Evolutionary conservation across 2,797 vertebrate genomes (phyloP), one percentile per base, ranked within the genome.

Genomic region (Hyperoplus lanceolatus): DNA sequence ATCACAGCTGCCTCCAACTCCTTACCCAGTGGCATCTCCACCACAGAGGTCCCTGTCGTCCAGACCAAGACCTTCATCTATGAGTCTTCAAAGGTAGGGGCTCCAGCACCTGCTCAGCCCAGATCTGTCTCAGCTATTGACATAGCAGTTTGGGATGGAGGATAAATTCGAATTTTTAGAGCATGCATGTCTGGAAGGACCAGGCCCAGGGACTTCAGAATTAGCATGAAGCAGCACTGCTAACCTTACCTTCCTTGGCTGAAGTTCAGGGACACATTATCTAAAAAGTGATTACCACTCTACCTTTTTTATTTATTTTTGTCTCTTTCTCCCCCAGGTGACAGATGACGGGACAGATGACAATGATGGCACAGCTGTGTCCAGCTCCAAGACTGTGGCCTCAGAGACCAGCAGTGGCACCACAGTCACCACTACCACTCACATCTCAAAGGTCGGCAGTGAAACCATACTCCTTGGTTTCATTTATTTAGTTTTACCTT

Each of bases 11-110:
- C 91, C 70, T 94, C 97, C 93, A 94, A 86, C 18, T 90, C 95
- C 43, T 76, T 89, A 87, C 94, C 96, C 91, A 96, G 95, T 15
- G 96, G 97, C 92, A 96, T 97, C 86, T 94, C 97, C 87, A 99
- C 97, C 13, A 97, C 96, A 93, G 96, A 98, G 5, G 96, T 98
- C 61, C 97, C 97, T 60, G 96, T 98, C 55, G 95, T 98, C 83
- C 97, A 96, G 65, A 98, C 97, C 38, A 96, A 97, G 94, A 97
- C 96, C 87, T 93, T 98, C 95, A 97, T 97, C 77, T 98, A 98
- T 2, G 96, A 97, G 90, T 96, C 97, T 88, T 94, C 97, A 84
- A 97, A 97, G 96, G 97, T 98, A 96, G 92, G 94, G 75, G 92
- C 88, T 81, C 86, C 68, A 73, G 78, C 77, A 78, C 54, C 83